Conservation (phyloP, 2,113 vertebrate species). For the Pyxicephalus adspersus region DNA sequence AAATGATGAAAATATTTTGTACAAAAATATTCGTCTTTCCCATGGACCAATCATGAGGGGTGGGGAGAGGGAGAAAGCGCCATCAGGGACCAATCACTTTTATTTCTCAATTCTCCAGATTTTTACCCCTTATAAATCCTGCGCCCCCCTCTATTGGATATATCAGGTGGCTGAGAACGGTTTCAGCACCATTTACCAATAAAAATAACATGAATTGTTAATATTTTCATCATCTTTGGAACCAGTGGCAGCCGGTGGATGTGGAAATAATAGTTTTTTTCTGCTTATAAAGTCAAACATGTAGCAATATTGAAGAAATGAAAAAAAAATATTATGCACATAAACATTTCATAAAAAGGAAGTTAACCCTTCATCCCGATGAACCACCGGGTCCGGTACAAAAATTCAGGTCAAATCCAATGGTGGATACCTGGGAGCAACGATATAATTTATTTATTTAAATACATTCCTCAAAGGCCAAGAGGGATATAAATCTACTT, state of each 20-base stretch:
- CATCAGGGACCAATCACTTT: not conserved
- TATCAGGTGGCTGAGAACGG: conserved; percentile 5
- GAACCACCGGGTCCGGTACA: not conserved
- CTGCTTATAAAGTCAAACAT: not conserved
- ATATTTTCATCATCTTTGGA: conserved; percentile 28
- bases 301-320: not conserved
- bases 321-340: not conserved
- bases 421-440: too few species aligned
- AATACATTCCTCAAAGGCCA: too few species aligned
- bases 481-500: too few species aligned
- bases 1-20: conserved; percentile 37
- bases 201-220: conserved; percentile 31
- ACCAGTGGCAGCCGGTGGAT: not conserved
- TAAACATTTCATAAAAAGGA: not conserved
- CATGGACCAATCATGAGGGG: too few species aligned
- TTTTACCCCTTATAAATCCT: not conserved
- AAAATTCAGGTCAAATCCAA: not conserved
- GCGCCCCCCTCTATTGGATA: not conserved
- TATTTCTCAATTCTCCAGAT: not conserved
- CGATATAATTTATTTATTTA: too few species aligned
- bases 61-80: too few species aligned
- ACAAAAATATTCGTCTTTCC: conserved; percentile 16
- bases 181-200: conserved; percentile 13
- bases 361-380: not conserved
- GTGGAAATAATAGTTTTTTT: not conserved